These are phyloP conservation scores for Ridgeia piscesae DNA, from an alignment of 1,140 invertebrate species.

Conservation along the genomic window DNA sequence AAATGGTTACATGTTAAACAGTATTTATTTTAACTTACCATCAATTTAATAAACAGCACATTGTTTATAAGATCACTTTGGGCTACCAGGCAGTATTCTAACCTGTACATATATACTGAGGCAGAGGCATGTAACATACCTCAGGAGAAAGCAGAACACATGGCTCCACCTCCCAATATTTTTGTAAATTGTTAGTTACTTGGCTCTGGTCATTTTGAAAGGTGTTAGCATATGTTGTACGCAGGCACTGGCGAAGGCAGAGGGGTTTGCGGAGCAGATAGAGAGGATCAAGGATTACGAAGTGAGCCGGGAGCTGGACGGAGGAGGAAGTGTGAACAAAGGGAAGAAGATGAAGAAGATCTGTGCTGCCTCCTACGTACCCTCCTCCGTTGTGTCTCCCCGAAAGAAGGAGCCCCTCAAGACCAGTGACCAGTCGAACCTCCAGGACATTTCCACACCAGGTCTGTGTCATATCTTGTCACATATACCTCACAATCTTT, in stretches of 20 bases:
- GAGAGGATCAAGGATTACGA: conserved; percentile 49
- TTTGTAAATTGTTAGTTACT: too few species aligned
- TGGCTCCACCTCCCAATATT: too few species aligned
- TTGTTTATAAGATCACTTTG: conserved; percentile 8
- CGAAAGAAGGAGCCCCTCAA: not conserved
- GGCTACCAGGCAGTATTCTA: too few species aligned
- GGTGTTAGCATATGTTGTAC: conserved; percentile 24
- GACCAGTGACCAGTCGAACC: not conserved
- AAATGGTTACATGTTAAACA: too few species aligned
- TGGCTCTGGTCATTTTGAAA: too few species aligned
- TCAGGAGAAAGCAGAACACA: too few species aligned
- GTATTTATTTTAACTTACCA: too few species aligned
- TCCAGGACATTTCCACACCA: not conserved
- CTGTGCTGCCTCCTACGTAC: not conserved
- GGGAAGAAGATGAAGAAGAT: not conserved
- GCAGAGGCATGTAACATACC: too few species aligned
- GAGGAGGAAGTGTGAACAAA: not conserved
- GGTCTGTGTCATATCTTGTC: not conserved
- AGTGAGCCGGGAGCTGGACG: conserved; percentile 42
- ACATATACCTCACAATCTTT: too few species aligned
- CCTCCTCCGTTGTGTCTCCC: not conserved
- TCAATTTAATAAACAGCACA: too few species aligned
- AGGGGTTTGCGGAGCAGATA: conserved; percentile 52
- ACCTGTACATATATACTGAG: too few species aligned
- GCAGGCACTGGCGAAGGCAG: conserved; percentile 47